Conservation (phyloP, 2,113 vertebrate genomes). For the Anthoscopus minutus region DNA sequence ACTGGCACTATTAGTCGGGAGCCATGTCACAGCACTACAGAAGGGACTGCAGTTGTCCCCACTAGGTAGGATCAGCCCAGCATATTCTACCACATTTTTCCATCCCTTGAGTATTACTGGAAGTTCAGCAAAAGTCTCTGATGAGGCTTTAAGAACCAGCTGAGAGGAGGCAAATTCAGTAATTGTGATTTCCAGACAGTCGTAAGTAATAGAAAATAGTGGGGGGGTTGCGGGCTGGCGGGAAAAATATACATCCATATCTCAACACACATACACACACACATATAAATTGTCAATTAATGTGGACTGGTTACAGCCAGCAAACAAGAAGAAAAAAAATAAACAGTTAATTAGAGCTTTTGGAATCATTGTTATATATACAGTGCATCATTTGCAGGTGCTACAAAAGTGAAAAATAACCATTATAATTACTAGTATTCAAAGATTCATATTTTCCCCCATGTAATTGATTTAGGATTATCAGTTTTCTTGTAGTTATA, state of each 20-base stretch:
- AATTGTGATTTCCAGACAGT: constrained; percentile 53
- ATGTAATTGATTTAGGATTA: constrained; percentile 90
- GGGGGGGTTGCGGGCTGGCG: fast-evolving
- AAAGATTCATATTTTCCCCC: constrained; percentile 90
- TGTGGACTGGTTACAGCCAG: constrained; percentile 75
- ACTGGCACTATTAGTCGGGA: constrained; percentile 66
- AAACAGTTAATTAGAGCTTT: constrained; percentile 81
- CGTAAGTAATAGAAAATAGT: constrained; percentile 60
- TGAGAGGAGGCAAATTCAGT: constrained; percentile 43
- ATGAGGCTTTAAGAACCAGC: constrained; percentile 22
- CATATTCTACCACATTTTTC: background rate
- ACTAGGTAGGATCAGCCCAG: constrained; percentile 26
- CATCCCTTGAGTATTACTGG: background rate
- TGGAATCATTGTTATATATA: constrained; percentile 80
- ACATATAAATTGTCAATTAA: constrained; percentile 77
- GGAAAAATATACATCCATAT: constrained; percentile 58
- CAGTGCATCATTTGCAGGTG: constrained; percentile 86
- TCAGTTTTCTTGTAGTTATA: constrained; percentile 92
- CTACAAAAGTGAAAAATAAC: constrained; percentile 98
- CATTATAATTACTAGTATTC: constrained; percentile 99
- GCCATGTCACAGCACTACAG: constrained; percentile 16
- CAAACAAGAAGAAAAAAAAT: constrained; percentile 73
- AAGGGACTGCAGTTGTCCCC: constrained; percentile 16
- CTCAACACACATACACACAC: constrained; percentile 3
- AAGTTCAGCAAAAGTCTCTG: constrained; percentile 32